Base-by-base conservation (phyloP, 2,113 vertebrate genomes). In the Nymphicus hollandicus region DNA sequence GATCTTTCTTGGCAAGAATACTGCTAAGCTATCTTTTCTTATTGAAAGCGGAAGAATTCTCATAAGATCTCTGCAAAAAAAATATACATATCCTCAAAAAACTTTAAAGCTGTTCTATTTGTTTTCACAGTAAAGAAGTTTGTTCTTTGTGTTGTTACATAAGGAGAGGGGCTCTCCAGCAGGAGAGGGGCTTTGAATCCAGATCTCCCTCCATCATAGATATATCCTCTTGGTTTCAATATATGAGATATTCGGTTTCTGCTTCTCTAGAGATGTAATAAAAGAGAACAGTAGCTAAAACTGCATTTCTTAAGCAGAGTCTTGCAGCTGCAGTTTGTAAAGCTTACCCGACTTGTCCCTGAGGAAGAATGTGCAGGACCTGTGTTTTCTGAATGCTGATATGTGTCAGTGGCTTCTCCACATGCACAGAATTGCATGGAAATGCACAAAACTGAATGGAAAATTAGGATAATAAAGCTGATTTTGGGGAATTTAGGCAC, bases 1-100 rank as follows among this genome's bases (percentile, higher is more conserved):
- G 93, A 88, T 91, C 72, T 89, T 95, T 63, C 70, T 58, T 86
- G 63, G 37, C 89, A 91, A 88, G 46, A 88, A 85, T 86, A 82
- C 29, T 66, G 63, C 25, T 89, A 69, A 89, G 35, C 37, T 89
- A 9, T 72, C 49, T 85, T 74, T 80, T 90, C 43, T 56, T 92
- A 82, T 89, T 85, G 66, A 70, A 66, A 86, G 49, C 11, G 19
- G 31, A 88, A 85, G 65, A 96, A 88, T 94, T 95, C 89, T 93
- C 60, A 9, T 63, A 85, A 93, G 74, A 89, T 33, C 24, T 19
- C 20, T 63, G 15, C 17, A 81, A 33, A 69, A 92, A 88, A 91
- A 53, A 46, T 5, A 55, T 15, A 17, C 23, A 47, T 53, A 31
- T 93, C 63, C 72, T 64, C 5, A 77, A 86, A 73, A 76, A 81